These are phyloP conservation scores for Helleia helle DNA, from an alignment of 2,888 invertebrate genomes.

Conservation along the genomic window DNA sequence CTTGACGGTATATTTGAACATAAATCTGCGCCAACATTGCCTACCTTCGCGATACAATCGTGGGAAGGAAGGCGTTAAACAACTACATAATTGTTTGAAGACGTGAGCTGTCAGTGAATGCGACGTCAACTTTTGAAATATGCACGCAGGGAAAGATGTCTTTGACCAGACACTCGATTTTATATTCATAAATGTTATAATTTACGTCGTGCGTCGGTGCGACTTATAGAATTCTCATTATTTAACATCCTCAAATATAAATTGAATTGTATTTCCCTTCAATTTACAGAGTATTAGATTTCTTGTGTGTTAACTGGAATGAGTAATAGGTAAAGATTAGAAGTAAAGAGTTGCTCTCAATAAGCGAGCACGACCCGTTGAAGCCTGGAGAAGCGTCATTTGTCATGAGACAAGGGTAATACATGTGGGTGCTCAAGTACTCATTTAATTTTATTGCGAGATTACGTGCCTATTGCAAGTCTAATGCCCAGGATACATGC, in stretches of 20 bases:
- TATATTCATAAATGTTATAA: too few relatives aligned
- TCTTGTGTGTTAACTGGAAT: conserved; percentile 14
- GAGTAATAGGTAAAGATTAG: conserved; percentile 18
- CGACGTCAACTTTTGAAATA: conserved; percentile 23
- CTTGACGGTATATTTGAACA: conserved; percentile 36
- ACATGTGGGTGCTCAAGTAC: conserved; percentile 12
- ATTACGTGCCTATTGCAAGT: conserved; percentile 8
- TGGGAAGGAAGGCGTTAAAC: conserved; percentile 57
- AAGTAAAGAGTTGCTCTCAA: conserved; percentile 17
- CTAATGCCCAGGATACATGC: not conserved
- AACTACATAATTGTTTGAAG: conserved; percentile 52
- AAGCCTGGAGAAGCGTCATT: conserved; percentile 35
- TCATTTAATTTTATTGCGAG: conserved; percentile 12
- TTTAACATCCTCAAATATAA: too few relatives aligned
- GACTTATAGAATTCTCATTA: too few relatives aligned
- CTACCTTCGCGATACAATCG: conserved; percentile 50
- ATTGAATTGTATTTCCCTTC: not conserved
- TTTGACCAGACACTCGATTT: not conserved
- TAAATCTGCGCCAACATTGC: conserved; percentile 45
- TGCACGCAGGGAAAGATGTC: conserved; percentile 2
- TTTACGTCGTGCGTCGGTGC: too few relatives aligned
- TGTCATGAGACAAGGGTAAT: conserved; percentile 42
- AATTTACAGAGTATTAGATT: conserved; percentile 14
- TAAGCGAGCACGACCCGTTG: conserved; percentile 20
- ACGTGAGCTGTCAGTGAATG: conserved; percentile 49